Evolutionary conservation across 2,797 vertebrate species (phyloP), one percentile per base, ranked within the genome.

Genomic region (Muscicapa striata): DNA sequence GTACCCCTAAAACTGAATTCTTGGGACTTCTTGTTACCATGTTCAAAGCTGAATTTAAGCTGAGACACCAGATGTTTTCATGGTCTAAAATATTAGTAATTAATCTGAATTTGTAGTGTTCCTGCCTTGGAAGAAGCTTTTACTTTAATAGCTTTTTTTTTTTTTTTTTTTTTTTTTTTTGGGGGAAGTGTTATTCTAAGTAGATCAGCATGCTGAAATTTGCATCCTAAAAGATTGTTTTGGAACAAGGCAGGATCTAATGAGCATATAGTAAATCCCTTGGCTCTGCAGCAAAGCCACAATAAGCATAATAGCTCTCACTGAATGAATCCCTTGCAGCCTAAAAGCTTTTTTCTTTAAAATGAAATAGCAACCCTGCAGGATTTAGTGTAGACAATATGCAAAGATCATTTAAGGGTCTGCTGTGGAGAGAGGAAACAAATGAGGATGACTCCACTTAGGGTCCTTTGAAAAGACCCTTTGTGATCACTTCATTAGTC

Each of bases 191-290:
- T 96, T 97, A 62, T 82, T 94, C 73, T 93, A 94, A 95, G 92
- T 83, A 95, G 89, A 96, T 96, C 93, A 80, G 94, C 93, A 57
- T 79, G 91, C 89, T 93, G 48, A 91, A 96, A 97, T 97, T 94
- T 97, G 96, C 96, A 97, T 96, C 68, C 62, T 93, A 95, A 93
- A 96, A 95, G 85, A 95, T 73, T 94, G 78, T 89, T 95, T 91
- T 90, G 90, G 93, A 96, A 96, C 91, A 96, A 97, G 94, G 91
- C 84, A 87, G 88, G 90, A 93, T 94, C 96, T 95, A 96, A 95
- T 94, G 94, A 96, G 96, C 93, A 79, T 90, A 87, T 70, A 95
- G 96, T 51, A 96, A 95, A 96, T 96, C 96, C 96, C 96, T 88
- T 81, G 93, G 93, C 95, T 95, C 91, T 93, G 88, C 93, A 95